Conservation (phyloP, 1,140 invertebrate species). For the Zaprionus taronus region DNA sequence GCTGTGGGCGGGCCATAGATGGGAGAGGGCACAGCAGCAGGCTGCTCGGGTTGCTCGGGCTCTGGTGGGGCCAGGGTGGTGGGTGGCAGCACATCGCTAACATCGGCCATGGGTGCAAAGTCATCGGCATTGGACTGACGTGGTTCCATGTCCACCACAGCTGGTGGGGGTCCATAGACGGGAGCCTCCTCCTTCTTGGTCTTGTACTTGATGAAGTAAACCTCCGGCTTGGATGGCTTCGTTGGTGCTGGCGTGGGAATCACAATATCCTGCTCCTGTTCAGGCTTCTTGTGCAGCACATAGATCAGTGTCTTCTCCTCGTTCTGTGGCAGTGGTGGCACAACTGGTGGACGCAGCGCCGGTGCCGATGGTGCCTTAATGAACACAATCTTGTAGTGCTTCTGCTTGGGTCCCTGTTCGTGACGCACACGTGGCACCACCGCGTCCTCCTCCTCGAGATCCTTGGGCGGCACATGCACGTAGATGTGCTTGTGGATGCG, state of each 20-base stretch:
- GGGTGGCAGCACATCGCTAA: conserved; percentile 63
- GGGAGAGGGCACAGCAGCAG: conserved; percentile 55
- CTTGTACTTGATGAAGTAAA: conserved; percentile 96
- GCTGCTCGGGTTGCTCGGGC: conserved; percentile 47
- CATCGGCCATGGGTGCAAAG: conserved; percentile 61
- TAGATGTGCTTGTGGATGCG: conserved; percentile 91
- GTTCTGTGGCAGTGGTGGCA: conserved; percentile 89
- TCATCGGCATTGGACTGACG: conserved; percentile 66
- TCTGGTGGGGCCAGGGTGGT: conserved; percentile 69
- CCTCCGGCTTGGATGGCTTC: conserved; percentile 92
- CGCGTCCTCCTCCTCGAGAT: conserved; percentile 87
- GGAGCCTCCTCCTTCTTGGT: conserved; percentile 86
- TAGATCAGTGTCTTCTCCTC: conserved; percentile 94
- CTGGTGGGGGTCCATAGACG: conserved; percentile 84
- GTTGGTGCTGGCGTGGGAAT: conserved; percentile 91
- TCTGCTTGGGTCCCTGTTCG: conserved; percentile 88
- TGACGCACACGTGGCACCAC: conserved; percentile 85
- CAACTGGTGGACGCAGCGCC: conserved; percentile 87
- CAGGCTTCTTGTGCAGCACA: conserved; percentile 93
- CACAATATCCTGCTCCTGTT: conserved; percentile 90
- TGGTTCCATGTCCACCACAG: conserved; percentile 68
- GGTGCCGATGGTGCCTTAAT: conserved; percentile 92
- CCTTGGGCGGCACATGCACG: conserved; percentile 92
- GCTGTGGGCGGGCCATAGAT: conserved; percentile 69
- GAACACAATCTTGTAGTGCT: conserved; percentile 95